Base-by-base conservation (phyloP, 2,888 invertebrate species). In the Eutolmus rufibarbis region DNA sequence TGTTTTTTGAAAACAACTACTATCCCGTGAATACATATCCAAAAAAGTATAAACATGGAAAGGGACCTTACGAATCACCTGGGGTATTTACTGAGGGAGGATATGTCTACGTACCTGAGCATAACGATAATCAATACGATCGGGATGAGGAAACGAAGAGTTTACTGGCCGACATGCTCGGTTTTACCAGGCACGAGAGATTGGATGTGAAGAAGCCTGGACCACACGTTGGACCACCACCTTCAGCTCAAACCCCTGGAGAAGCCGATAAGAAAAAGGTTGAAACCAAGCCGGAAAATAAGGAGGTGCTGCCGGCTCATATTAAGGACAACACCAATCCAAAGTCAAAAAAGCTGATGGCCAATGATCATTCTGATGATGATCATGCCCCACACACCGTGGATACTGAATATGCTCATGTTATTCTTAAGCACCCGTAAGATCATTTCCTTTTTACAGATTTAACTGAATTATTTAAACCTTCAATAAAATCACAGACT, bases 171-270 rank as follows among this genome's bases (percentile, higher is more conserved):
- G 94, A 95, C 91, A 95, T 95, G 93, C 94, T 95, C 93, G 97
- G 96, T 89, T 98, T 98, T 93, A 96, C 97, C 90, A 95, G 98
- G 90, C 96, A 96, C 90, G 98, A 98, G 94, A 94, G 98, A 91
- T 94, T 97, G 89, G 98, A 98, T 93, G 98, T 98, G 84, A 98
- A 98, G 93, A 98, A 98, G 93, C 98, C 98, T n/a, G 98, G 98
- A 88, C 98, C 98, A 82, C 95, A 95, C 88, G 95, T 92, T 74
- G 92, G 92, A 23, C 92, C 92, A n/a, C 92, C 91, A 19, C 89
- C 90, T 12, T 89, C 89, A 14, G 90, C 89, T 5, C 89, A 90
- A 16, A 85, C 88, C 4, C 87, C 90, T 43, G 89, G 89, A 9
- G 89, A 90, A 23, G 66, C 77, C 16, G 84, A 78, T 2, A 84